phyloP scores from a whole-genome alignment of 1,140 invertebrate genomes.

The Drosophila pseudoobscura region DNA sequence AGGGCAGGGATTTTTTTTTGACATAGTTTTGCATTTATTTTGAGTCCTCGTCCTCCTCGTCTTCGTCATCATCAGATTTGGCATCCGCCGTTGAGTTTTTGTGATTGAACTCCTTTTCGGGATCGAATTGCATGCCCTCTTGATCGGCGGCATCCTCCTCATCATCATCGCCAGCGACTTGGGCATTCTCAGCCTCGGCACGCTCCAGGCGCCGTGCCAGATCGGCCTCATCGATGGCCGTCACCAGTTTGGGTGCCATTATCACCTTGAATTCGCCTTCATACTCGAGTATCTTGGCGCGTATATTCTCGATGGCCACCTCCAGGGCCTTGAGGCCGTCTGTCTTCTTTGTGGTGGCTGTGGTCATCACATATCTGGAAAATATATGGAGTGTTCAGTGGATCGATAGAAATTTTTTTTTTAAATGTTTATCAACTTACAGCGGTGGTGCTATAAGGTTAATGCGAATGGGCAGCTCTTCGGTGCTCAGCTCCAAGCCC shows the following conservation, averaged over 20 bases:
- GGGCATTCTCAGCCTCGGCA: conserved; percentile 96
- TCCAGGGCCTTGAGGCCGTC: conserved; percentile 96
- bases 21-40: too few species aligned
- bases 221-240: conserved; percentile 98
- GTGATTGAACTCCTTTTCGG: conserved; percentile 79
- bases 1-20: too few species aligned
- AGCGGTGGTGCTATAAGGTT: conserved; percentile 99
- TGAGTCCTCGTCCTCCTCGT: conserved; percentile 66
- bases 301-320: conserved; percentile 94
- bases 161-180: conserved; percentile 95
- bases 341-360: conserved; percentile 97
- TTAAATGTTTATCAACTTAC: conserved; percentile 83
- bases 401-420: not conserved
- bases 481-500: conserved; percentile 96
- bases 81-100: conserved; percentile 46
- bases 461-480: conserved; percentile 98
- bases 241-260: conserved; percentile 99
- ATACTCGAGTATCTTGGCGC: conserved; percentile 91
- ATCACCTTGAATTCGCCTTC: conserved; percentile 97
- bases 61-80: conserved; percentile 59
- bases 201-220: conserved; percentile 96
- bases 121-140: conserved; percentile 84
- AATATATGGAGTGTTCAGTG: conserved; percentile 7
- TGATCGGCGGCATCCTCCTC: conserved; percentile 89
- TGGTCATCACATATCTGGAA: conserved; percentile 91